Evolutionary conservation across 2,797 vertebrate genomes (phyloP).

Genomic region (Erethizon dorsatum): DNA sequence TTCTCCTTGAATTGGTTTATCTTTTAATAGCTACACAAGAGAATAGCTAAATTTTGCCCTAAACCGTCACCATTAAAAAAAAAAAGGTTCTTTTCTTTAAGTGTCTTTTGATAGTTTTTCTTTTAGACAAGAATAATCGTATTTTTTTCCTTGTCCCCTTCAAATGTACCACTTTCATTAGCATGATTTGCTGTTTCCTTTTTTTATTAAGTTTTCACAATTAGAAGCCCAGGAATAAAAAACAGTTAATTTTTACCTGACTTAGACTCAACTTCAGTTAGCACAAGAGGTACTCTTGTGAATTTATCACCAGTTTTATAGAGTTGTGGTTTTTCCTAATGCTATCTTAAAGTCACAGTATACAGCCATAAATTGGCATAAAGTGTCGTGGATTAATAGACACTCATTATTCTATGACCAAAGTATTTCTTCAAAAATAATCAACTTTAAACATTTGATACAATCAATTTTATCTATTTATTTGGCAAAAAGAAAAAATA

Average conservation of each 20-base stretch:
- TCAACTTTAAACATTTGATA: neutral
- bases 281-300: neutral
- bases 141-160: neutral
- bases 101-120: neutral
- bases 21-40: neutral
- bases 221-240: neutral
- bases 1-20: neutral
- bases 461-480: neutral
- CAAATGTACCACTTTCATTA: neutral
- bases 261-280: neutral
- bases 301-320: neutral
- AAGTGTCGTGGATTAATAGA: neutral
- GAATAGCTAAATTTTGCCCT: neutral
- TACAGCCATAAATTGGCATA: neutral
- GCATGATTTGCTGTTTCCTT: neutral
- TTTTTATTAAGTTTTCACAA: neutral
- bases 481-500: neutral
- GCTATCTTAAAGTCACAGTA: neutral
- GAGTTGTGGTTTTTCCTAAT: neutral
- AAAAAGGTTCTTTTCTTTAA: neutral
- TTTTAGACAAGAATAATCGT: constrained; percentile 27
- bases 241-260: neutral
- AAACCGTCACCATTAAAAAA: neutral
- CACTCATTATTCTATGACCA: neutral
- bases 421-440: neutral